phyloP scores from a whole-genome alignment of 1,140 invertebrate species.

The Nixonia krombeini region DNA sequence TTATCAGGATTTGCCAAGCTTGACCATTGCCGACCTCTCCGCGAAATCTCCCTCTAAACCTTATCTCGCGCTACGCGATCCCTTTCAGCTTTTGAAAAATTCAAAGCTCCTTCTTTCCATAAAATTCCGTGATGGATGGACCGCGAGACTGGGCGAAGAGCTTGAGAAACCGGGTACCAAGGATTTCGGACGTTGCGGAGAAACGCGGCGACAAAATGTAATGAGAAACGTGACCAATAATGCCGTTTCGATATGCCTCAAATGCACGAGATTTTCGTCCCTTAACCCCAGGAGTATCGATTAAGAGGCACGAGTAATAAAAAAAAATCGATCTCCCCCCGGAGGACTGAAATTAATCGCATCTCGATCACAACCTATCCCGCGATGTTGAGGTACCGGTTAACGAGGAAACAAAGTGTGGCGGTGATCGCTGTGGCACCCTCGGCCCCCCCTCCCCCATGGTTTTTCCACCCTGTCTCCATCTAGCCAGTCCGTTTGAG shows the following conservation, averaged over 20 bases:
- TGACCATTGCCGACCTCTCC: conserved; percentile 15
- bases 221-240: too few species aligned
- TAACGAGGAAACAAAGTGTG: conserved; percentile 13
- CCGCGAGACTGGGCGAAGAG: too few species aligned
- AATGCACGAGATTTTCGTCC: too few species aligned
- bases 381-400: background rate
- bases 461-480: background rate
- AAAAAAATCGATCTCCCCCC: too few species aligned
- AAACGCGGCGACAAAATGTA: too few species aligned
- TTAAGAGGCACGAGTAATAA: too few species aligned
- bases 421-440: background rate
- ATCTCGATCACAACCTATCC: background rate
- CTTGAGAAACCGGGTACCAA: too few species aligned
- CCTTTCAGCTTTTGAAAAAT: background rate
- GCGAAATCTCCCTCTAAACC: too few species aligned
- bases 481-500: conserved; percentile 23
- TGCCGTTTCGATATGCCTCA: too few species aligned
- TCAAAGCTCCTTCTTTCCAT: conserved; percentile 7
- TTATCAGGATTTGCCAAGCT: conserved; percentile 60
- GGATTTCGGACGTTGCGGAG: too few species aligned
- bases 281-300: too few species aligned
- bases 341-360: too few species aligned
- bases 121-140: background rate
- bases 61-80: conserved; percentile 1
- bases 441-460: background rate